phyloP scores from a whole-genome alignment of 2,888 invertebrate species.

The Lypha dubia region DNA sequence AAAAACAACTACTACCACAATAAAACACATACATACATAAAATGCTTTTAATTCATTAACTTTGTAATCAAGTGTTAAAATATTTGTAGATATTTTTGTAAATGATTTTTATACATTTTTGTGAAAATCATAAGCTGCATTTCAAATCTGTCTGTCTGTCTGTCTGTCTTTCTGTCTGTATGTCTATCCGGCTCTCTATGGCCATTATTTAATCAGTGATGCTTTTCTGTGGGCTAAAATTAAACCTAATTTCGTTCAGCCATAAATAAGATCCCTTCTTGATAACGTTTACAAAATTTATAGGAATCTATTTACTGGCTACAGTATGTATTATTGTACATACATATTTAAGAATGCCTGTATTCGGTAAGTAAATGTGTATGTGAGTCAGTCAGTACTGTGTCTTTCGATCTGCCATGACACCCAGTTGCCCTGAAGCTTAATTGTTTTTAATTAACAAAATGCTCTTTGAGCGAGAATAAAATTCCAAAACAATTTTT shows the following conservation, averaged over 20 bases:
- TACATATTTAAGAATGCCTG: not conserved
- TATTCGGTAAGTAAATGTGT: not conserved
- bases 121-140: constrained; percentile 55
- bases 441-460: constrained; percentile 72
- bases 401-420: constrained; percentile 73
- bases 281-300: constrained; percentile 44
- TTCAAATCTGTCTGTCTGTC: not conserved
- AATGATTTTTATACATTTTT: not conserved
- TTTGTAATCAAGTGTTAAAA: constrained; percentile 44
- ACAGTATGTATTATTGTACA: not conserved
- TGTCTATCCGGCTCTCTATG: too few species aligned
- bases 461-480: constrained; percentile 67
- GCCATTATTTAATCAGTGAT: not conserved
- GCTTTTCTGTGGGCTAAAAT: constrained; percentile 42
- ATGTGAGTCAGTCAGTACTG: constrained; percentile 15
- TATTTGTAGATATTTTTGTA: constrained; percentile 1
- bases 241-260: constrained; percentile 54
- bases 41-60: constrained; percentile 60
- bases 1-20: constrained; percentile 21
- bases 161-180: too few species aligned
- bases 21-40: constrained; percentile 29
- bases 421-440: constrained; percentile 74
- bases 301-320: constrained; percentile 23
- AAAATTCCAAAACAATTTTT: constrained; percentile 67
- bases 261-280: constrained; percentile 47